phyloP scores from a whole-genome alignment of 2,797 vertebrate species.

The Notamacropus eugenii region DNA sequence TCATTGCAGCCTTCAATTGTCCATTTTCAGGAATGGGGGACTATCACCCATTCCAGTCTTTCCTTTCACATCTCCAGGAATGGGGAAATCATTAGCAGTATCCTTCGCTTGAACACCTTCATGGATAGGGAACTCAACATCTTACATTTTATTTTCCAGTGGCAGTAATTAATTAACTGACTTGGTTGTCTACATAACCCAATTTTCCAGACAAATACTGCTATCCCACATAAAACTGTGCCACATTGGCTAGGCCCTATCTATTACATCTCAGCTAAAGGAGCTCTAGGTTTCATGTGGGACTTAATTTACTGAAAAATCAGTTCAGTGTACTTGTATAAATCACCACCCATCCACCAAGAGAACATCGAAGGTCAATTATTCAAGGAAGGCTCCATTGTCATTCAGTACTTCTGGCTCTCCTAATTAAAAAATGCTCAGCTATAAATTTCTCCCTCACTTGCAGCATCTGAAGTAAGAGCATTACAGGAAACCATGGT shows the following conservation, averaged over 20 bases:
- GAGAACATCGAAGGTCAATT: background rate
- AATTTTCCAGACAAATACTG: background rate
- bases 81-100: background rate
- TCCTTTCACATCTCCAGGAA: background rate
- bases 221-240: background rate
- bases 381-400: background rate
- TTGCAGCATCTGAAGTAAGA: conserved; percentile 38
- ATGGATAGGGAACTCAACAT: background rate
- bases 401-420: background rate
- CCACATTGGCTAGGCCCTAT: background rate
- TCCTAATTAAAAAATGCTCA: conserved; percentile 47
- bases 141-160: background rate
- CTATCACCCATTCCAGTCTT: background rate
- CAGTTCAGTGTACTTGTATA: background rate
- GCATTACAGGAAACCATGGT: background rate
- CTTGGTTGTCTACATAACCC: background rate
- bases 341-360: background rate
- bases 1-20: background rate
- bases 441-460: conserved; percentile 48
- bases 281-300: background rate
- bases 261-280: background rate
- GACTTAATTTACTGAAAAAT: background rate
- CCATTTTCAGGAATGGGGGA: background rate
- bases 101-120: background rate
- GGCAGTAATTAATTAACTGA: background rate